phyloP scores from a whole-genome alignment of 1,140 invertebrate species.

The Lordiphosa stackelbergi region DNA sequence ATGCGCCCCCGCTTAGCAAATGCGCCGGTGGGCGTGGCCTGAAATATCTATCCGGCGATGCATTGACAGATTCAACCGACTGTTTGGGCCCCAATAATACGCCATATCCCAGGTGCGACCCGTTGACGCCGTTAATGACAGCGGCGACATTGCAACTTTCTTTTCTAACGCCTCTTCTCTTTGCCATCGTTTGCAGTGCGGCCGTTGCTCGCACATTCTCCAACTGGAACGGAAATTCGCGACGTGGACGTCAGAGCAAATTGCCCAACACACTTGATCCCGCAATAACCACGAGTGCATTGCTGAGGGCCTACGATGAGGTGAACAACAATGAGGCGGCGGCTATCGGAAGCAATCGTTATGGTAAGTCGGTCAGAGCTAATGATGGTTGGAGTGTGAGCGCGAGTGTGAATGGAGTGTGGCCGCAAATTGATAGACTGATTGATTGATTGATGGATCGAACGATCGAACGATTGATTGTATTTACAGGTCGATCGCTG shows the following conservation, averaged over 20 bases:
- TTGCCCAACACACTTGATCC: conserved; percentile 83
- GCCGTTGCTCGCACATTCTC: conserved; percentile 82
- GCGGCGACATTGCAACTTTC: conserved; percentile 44
- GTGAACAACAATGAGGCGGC: conserved; percentile 76
- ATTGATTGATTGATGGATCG: conserved; percentile 34
- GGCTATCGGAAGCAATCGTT: conserved; percentile 69
- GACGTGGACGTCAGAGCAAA: conserved; percentile 75
- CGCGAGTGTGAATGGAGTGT: conserved; percentile 33
- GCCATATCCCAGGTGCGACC: conserved; percentile 87
- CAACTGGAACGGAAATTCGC: conserved; percentile 76
- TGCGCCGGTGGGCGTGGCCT: conserved; percentile 81
- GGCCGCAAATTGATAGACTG: conserved; percentile 16
- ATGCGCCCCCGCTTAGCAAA: conserved; percentile 71
- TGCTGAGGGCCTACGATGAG: conserved; percentile 82
- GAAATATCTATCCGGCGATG: conserved; percentile 91
- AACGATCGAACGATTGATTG: conserved; percentile 19
- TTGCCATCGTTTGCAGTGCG: conserved; percentile 77
- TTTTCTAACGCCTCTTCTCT: conserved; percentile 53
- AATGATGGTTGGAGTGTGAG: conserved; percentile 18
- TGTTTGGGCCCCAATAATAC: conserved; percentile 88
- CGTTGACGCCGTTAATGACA: conserved; percentile 12
- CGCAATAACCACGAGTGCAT: conserved; percentile 82
- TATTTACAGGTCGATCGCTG: conserved; percentile 62
- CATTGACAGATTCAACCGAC: conserved; percentile 84
- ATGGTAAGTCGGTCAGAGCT: conserved; percentile 70